Percentiles rank a stretch among this genome's conserved stretches.
Conservation (phyloP, 2,888 invertebrate species). For the Drosophila leonis region DNA sequence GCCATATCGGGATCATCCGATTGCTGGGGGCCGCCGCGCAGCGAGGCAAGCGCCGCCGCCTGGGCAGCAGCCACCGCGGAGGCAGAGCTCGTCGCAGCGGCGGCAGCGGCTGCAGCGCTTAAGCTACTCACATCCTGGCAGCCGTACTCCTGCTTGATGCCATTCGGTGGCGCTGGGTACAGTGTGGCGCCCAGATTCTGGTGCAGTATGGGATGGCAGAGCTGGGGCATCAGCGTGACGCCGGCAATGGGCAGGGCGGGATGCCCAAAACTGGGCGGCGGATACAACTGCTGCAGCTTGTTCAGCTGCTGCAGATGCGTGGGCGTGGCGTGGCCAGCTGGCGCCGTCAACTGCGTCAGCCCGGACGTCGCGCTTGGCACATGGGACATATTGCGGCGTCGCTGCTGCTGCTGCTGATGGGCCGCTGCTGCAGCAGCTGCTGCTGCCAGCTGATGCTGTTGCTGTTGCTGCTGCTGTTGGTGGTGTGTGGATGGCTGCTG, state of each 20-base stretch:
- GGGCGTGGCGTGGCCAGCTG: constrained; percentile 60
- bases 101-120: constrained; percentile 44
- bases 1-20: constrained; percentile 78
- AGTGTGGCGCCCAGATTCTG: constrained; percentile 81
- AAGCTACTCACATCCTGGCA: constrained; percentile 63
- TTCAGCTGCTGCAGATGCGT: constrained; percentile 81
- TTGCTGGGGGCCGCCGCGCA: constrained; percentile 49
- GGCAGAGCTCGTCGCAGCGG: constrained; percentile 48
- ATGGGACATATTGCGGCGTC: constrained; percentile 58
- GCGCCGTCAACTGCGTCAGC: constrained; percentile 57
- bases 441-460: constrained; percentile 44
- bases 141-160: constrained; percentile 82
- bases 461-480: constrained; percentile 52
- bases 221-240: constrained; percentile 82
- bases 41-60: constrained; percentile 66
- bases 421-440: constrained; percentile 48
- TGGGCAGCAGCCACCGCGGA: constrained; percentile 72
- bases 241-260: constrained; percentile 82
- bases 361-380: constrained; percentile 60
- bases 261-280: constrained; percentile 81
- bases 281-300: constrained; percentile 78
- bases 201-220: constrained; percentile 83
- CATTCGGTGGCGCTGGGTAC: constrained; percentile 79
- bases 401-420: constrained; percentile 57
- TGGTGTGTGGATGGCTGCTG: constrained; percentile 64